Conservation (phyloP, 2,113 vertebrate species). For the Paramisgurnus dabryanus region DNA sequence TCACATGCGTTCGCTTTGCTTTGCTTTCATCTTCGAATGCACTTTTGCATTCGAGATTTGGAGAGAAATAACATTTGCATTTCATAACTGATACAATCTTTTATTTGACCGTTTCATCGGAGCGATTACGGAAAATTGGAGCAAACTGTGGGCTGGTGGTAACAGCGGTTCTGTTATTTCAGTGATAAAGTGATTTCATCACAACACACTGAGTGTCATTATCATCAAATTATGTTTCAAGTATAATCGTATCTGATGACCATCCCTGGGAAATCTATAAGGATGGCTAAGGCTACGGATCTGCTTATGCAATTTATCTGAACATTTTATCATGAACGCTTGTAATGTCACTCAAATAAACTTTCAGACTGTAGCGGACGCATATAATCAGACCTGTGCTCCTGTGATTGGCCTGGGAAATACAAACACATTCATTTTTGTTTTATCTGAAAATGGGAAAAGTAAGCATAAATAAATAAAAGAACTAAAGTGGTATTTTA, state of each 20-base stretch:
- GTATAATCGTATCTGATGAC: slow-evolving; percentile 29
- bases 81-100: slow-evolving; percentile 6
- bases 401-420: no score
- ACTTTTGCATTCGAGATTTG: not conserved
- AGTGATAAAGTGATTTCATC: slow-evolving; percentile 29
- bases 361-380: not conserved
- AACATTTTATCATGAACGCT: slow-evolving; percentile 1
- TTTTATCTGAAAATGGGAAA: no score
- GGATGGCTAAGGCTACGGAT: slow-evolving; percentile 8
- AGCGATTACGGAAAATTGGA: not conserved
- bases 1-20: not conserved
- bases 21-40: not conserved
- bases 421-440: no score
- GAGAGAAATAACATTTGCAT: not conserved
- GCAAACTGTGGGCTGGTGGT: not conserved
- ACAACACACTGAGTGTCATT: slow-evolving; percentile 19
- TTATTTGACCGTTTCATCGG: not conserved
- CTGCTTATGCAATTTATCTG: slow-evolving; percentile 4
- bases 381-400: not conserved
- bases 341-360: slow-evolving; percentile 18
- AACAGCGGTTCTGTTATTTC: slow-evolving; percentile 18
- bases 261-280: slow-evolving; percentile 29
- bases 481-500: no score
- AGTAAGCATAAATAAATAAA: no score
- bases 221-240: slow-evolving; percentile 32